Conservation (phyloP, 2,888 invertebrate genomes). For the Oscheius sp. region DNA sequence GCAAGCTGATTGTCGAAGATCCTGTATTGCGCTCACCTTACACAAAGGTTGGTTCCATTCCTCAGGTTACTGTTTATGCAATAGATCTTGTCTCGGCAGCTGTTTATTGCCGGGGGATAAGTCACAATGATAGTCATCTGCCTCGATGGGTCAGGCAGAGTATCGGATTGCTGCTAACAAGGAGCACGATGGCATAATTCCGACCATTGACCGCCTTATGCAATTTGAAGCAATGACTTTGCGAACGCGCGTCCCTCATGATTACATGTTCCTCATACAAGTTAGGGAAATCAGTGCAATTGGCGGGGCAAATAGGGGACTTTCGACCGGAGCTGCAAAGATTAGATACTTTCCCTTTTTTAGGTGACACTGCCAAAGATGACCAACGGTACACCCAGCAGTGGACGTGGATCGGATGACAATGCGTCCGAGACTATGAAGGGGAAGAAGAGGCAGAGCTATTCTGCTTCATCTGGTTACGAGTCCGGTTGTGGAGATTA, state of each 20-base stretch:
- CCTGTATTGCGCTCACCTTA: constrained; percentile 35
- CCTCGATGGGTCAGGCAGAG: not conserved
- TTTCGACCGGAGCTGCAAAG: not conserved
- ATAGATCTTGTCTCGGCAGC: not conserved
- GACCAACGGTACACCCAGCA: constrained; percentile 47
- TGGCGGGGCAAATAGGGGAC: not conserved
- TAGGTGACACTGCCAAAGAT: constrained; percentile 51
- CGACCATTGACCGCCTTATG: constrained; percentile 20
- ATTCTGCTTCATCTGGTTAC: constrained; percentile 61
- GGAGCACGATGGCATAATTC: constrained; percentile 32
- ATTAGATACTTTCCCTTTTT: constrained; percentile 12
- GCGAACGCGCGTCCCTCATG: constrained; percentile 21
- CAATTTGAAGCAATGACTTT: constrained; percentile 23
- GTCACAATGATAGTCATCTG: not conserved
- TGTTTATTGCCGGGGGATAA: constrained; percentile 8
- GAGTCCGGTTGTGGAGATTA: constrained; percentile 57
- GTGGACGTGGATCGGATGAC: constrained; percentile 50
- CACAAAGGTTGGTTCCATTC: constrained; percentile 29
- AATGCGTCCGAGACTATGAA: constrained; percentile 41
- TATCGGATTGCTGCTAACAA: constrained; percentile 33
- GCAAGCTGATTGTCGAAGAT: not conserved
- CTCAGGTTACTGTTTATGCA: constrained; percentile 18
- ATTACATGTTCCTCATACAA: constrained; percentile 18
- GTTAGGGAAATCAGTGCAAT: constrained; percentile 20
- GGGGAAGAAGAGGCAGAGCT: constrained; percentile 52